These are phyloP conservation scores for Tinamus major DNA, from an alignment of 2,797 vertebrate genomes.

Conservation along the genomic window DNA sequence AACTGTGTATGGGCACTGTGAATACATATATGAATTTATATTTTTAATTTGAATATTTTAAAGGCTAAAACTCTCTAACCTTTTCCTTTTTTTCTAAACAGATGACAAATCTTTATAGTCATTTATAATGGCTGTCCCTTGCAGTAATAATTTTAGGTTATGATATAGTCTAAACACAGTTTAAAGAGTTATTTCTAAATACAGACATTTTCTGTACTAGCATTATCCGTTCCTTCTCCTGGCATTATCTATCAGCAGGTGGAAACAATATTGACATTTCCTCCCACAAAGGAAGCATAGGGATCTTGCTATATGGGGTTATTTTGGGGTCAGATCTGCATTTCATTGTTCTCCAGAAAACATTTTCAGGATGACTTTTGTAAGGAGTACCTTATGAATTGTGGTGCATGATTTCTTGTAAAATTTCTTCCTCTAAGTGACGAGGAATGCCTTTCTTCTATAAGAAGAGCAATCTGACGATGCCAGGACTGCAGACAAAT, in stretches of 20 bases:
- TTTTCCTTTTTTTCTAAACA: background rate
- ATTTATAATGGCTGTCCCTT: background rate
- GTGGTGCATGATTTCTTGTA: background rate
- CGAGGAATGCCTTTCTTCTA: background rate
- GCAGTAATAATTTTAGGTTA: background rate
- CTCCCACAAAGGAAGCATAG: background rate
- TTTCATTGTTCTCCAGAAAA: background rate
- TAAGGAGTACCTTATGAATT: background rate
- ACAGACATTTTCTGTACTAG: background rate
- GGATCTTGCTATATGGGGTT: background rate
- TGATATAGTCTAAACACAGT: background rate
- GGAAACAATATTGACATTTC: background rate
- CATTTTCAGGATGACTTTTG: background rate
- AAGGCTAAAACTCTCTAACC: background rate
- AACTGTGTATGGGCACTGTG: fast-evolving
- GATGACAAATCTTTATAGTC: background rate
- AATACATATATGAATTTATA: background rate
- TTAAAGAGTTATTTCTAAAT: background rate
- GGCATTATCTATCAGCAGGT: background rate
- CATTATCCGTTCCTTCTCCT: background rate
- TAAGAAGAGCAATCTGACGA: background rate
- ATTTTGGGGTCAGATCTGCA: background rate
- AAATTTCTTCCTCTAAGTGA: background rate
- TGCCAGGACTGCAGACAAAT: background rate
- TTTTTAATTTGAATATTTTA: background rate